Evolutionary conservation across 2,888 invertebrate genomes (phyloP), one percentile per base, ranked within the genome.

Genomic region (Cryptus armator): DNA sequence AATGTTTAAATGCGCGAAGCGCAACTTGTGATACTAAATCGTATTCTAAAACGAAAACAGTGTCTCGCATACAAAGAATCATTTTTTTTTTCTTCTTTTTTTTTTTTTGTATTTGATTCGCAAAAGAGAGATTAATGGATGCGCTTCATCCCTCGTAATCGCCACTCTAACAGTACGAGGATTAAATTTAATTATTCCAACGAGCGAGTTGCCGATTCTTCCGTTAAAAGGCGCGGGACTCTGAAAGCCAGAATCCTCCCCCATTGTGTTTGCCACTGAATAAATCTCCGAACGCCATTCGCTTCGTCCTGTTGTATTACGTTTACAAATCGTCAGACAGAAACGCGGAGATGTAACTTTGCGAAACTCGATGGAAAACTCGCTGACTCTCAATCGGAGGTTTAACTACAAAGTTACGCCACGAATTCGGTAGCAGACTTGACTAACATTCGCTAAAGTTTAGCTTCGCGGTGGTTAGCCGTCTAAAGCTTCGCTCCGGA

Each of bases 171-270:
- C 19, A 12, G 59, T 24, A 19, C 24, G 24, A 59, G 12, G 59
- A 29, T 59, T 59, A 59, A 10, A 29, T 59, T 59, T 29, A 59
- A 59, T 59, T 19, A 59, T 59, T 59, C 24, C 59, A 29, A 59
- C 59, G 24, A 59, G 59, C 24, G 59, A 59, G 12, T 59, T 59
- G 10, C 19, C 19, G 59, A 29, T 59, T 29, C 10, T 24, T 29
- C 29, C 59, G 59, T 59, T 59, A 29, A 59, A 59, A 59, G 59
- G 12, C 59, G 59, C 37, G 37, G 37, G 29, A 59, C 59, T 19
- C 4, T 59, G 9, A 59, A 59, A 59, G 59, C 59, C 59, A 12
- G 53, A 37, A 37, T 5, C 7, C 9, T 37, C 37, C 59, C 59
- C 59, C 12, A 29, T 59, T 59, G 59, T 53, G 37, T 48, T 48